Percentiles rank a stretch among this genome's conserved stretches.
Conservation (phyloP, 2,797 vertebrate genomes). For the Ptychobarbus kaznakovi region DNA sequence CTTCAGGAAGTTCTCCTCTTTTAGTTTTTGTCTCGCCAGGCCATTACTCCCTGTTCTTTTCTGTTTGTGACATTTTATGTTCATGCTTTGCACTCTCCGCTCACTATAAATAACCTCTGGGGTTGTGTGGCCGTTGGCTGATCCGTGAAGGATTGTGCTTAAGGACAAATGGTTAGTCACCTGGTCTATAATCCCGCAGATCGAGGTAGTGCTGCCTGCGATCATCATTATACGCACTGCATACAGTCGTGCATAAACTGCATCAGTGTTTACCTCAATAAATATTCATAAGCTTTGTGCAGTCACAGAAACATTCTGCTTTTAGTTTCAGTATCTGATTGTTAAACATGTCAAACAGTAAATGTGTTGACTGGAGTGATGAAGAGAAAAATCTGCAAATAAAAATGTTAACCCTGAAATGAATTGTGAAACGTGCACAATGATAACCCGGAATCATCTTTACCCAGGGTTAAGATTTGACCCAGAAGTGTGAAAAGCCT, state of each 20-base stretch:
- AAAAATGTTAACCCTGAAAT: not conserved
- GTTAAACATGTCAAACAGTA: not conserved
- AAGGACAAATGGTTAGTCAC: slow-evolving; percentile 56
- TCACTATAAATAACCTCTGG: slow-evolving; percentile 53
- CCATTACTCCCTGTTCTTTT: slow-evolving; percentile 4
- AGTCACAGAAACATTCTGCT: not conserved
- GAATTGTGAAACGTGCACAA: not conserved
- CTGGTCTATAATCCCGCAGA: slow-evolving; percentile 55
- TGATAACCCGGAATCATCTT: not conserved
- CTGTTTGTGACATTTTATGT: not conserved
- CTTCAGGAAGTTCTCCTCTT: slow-evolving; percentile 15
- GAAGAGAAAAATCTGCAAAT: not conserved
- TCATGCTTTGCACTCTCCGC: not conserved
- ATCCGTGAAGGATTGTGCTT: slow-evolving; percentile 43
- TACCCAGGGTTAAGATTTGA: not conserved
- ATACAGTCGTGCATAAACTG: not conserved
- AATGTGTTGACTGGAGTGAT: not conserved
- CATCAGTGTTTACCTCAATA: not conserved
- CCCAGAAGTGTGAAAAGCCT: not conserved
- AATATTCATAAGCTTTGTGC: not conserved
- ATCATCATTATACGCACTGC: not conserved
- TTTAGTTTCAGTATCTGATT: not conserved
- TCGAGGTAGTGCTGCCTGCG: slow-evolving; percentile 1
- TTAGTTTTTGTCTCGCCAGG: not conserved
- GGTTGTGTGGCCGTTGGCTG: slow-evolving; percentile 45